phyloP scores from a whole-genome alignment of 2,113 vertebrate species.

The Lichenostomus cassidix region DNA sequence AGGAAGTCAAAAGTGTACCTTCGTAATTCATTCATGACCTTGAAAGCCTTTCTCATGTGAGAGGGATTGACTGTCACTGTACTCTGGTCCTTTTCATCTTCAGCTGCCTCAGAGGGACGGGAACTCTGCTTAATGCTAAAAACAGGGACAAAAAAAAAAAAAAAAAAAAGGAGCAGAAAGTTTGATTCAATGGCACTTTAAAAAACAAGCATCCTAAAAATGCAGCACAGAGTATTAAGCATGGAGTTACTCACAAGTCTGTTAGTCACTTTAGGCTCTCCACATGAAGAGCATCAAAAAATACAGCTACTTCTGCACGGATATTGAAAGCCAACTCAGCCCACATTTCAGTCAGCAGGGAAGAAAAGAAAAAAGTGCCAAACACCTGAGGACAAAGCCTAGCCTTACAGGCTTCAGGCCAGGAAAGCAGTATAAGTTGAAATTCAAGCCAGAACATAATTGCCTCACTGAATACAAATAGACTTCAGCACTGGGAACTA shows the following conservation, averaged over 20 bases:
- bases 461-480: neutral
- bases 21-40: conserved; percentile 93
- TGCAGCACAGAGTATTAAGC: neutral
- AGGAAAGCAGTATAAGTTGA: conserved; percentile 1
- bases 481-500: neutral
- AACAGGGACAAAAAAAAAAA: neutral
- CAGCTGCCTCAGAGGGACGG: conserved; percentile 72
- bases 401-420: conserved; percentile 15
- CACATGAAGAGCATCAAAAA: neutral
- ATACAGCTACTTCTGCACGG: neutral
- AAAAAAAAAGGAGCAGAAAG: neutral
- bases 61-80: conserved; percentile 85
- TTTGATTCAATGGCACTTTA: neutral
- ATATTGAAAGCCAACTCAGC: neutral
- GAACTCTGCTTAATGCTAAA: conserved; percentile 72
- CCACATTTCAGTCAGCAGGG: neutral
- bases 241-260: neutral
- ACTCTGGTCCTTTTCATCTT: conserved; percentile 81
- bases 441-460: conserved; percentile 32
- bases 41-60: conserved; percentile 95
- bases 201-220: neutral
- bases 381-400: conserved; percentile 38
- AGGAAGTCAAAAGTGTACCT: conserved; percentile 75
- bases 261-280: neutral
- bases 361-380: conserved; percentile 10